Conservation (phyloP, 2,888 invertebrate genomes). For the Idaea straminata region DNA sequence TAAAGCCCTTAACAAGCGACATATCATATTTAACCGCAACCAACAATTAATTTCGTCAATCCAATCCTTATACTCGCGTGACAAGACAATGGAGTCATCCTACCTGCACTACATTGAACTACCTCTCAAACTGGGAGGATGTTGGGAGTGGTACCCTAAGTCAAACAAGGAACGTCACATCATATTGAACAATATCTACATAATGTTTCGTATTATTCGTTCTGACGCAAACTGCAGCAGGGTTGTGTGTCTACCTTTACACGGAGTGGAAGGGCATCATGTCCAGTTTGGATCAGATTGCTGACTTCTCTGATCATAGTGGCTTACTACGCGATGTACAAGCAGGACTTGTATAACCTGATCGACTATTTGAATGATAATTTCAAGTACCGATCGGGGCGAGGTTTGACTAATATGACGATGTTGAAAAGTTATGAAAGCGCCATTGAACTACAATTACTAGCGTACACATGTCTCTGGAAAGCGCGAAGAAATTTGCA, state of each 20-base stretch:
- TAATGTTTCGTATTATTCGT: constrained; percentile 53
- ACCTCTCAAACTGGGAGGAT: constrained; percentile 57
- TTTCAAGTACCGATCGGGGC: constrained; percentile 61
- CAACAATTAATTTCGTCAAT: background rate
- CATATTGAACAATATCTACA: constrained; percentile 51
- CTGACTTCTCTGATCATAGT: constrained; percentile 60
- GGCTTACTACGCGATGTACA: constrained; percentile 51
- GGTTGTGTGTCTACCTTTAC: constrained; percentile 50
- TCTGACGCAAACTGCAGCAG: constrained; percentile 38
- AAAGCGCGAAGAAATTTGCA: constrained; percentile 57
- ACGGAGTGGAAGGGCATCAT: constrained; percentile 60
- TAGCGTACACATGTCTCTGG: too few relatives aligned
- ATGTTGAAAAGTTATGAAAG: constrained; percentile 54
- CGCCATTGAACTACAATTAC: too few relatives aligned
- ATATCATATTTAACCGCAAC: background rate
- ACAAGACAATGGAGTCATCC: background rate
- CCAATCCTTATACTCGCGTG: constrained; percentile 1
- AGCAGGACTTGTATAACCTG: constrained; percentile 52
- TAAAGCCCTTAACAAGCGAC: background rate
- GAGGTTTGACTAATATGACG: constrained; percentile 66
- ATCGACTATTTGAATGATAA: constrained; percentile 52
- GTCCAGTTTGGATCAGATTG: constrained; percentile 55
- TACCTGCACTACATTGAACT: constrained; percentile 52
- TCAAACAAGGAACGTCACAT: constrained; percentile 36
- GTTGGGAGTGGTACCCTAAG: constrained; percentile 61